phyloP scores from a whole-genome alignment of 2,888 invertebrate genomes.

The Trissolcus japonicus region DNA sequence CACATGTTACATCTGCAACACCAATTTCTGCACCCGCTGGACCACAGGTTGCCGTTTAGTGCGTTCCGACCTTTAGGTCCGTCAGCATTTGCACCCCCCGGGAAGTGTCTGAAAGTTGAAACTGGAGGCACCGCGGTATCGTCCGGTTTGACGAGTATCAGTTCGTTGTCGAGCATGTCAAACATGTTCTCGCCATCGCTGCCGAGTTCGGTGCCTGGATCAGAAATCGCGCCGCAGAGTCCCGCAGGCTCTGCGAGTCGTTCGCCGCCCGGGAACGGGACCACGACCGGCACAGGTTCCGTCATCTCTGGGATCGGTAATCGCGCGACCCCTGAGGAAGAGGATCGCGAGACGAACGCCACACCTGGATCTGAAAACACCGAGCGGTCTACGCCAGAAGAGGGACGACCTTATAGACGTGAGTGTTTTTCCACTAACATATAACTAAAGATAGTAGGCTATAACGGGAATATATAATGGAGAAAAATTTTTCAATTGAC shows the following conservation, averaged over 20 bases:
- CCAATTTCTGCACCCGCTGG: slow-evolving; percentile 84
- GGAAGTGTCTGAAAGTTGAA: slow-evolving; percentile 78
- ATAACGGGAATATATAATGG: neutral
- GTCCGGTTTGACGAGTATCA: slow-evolving; percentile 71
- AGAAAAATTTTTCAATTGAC: neutral
- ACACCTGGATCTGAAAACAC: slow-evolving; percentile 77
- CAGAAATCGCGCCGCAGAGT: slow-evolving; percentile 71
- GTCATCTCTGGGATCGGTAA: slow-evolving; percentile 63
- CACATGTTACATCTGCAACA: slow-evolving; percentile 84
- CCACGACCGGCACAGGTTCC: slow-evolving; percentile 48
- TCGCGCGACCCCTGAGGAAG: slow-evolving; percentile 71
- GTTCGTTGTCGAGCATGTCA: slow-evolving; percentile 73
- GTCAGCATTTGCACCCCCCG: slow-evolving; percentile 83
- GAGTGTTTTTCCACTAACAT: slow-evolving; percentile 61
- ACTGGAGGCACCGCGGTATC: slow-evolving; percentile 68
- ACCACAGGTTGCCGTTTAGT: slow-evolving; percentile 79
- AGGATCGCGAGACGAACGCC: slow-evolving; percentile 75
- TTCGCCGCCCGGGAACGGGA: slow-evolving; percentile 67
- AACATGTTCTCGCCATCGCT: slow-evolving; percentile 74
- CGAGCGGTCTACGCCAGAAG: slow-evolving; percentile 77
- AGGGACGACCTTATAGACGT: slow-evolving; percentile 76
- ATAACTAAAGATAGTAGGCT: neutral
- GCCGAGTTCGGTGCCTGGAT: slow-evolving; percentile 66
- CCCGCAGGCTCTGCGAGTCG: slow-evolving; percentile 74
- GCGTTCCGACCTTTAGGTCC: slow-evolving; percentile 81